phyloP scores from a whole-genome alignment of 2,797 vertebrate species.

The Allobates femoralis region DNA sequence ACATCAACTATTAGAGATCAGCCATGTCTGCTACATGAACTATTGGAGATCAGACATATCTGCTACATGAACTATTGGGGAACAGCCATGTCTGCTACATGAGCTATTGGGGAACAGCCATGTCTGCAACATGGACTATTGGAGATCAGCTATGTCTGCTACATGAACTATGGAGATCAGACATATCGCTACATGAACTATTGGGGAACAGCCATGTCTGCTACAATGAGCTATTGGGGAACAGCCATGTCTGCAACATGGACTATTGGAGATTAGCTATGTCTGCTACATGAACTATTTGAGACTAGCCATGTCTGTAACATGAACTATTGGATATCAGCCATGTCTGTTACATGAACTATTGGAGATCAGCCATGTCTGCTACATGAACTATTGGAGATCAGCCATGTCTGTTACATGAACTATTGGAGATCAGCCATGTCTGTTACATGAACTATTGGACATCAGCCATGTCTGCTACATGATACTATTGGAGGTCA shows the following conservation, averaged over 20 bases:
- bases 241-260: conserved; percentile 70
- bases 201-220: conserved; percentile 71
- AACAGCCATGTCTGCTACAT: conserved; percentile 71
- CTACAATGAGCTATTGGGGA: conserved; percentile 67
- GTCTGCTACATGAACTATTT: conserved; percentile 70
- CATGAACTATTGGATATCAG: conserved; percentile 68
- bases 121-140: conserved; percentile 70
- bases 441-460: conserved; percentile 70
- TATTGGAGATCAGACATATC: conserved; percentile 70
- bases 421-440: conserved; percentile 69
- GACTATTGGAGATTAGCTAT: conserved; percentile 69
- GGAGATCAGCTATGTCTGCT: conserved; percentile 72
- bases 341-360: conserved; percentile 69
- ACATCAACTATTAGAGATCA: conserved; percentile 68
- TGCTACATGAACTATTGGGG: conserved; percentile 68
- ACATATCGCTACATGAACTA: conserved; percentile 68
- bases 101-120: conserved; percentile 69
- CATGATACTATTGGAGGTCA: conserved; percentile 67
- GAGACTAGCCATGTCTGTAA: conserved; percentile 71
- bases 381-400: conserved; percentile 67
- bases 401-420: conserved; percentile 70
- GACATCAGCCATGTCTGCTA: conserved; percentile 71
- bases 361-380: conserved; percentile 71
- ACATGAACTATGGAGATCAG: conserved; percentile 68
- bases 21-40: conserved; percentile 69